A percentile compares a stretch with the other conserved stretches of the same genome.
Conservation (phyloP, 1,140 invertebrate genomes). For the Palaemon carinicauda region DNA sequence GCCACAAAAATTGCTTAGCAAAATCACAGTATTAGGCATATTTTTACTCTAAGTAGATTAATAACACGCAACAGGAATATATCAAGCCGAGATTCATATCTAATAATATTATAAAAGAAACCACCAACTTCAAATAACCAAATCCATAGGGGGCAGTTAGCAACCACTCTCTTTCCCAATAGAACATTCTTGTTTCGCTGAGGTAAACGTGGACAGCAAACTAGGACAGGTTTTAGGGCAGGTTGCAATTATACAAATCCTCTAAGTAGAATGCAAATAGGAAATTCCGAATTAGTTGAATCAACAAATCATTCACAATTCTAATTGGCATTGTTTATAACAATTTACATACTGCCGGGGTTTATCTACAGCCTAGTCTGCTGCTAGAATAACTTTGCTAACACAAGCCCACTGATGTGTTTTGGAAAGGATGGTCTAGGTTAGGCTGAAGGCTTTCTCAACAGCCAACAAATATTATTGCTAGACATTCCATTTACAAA, state of each 20-base stretch:
- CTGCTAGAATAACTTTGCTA: slow-evolving; percentile 42
- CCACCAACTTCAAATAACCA: background rate
- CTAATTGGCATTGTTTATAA: too few species aligned
- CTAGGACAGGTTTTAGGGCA: slow-evolving; percentile 21
- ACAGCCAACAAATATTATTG: slow-evolving; percentile 4
- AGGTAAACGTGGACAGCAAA: slow-evolving; percentile 43
- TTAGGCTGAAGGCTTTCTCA: slow-evolving; percentile 19
- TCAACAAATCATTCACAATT: too few species aligned
- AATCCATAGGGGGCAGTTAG: slow-evolving; percentile 34
- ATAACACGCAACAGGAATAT: background rate
- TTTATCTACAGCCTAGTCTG: slow-evolving; percentile 30
- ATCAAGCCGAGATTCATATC: slow-evolving; percentile 3
- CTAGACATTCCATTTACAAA: slow-evolving; percentile 15
- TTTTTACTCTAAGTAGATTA: slow-evolving; percentile 15
- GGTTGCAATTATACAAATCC: background rate
- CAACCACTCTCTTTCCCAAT: slow-evolving; percentile 38
- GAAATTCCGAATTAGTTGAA: background rate
- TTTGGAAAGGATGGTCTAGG: slow-evolving; percentile 31
- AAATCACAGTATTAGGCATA: slow-evolving; percentile 9
- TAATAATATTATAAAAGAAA: background rate
- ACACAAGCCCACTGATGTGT: slow-evolving; percentile 47
- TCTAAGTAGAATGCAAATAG: too few species aligned
- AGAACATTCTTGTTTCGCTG: slow-evolving; percentile 37
- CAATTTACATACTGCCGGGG: too few species aligned
- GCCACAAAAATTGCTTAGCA: slow-evolving; percentile 13